phyloP scores from a whole-genome alignment of 2,888 invertebrate species.

The Epistrophe eligans region DNA sequence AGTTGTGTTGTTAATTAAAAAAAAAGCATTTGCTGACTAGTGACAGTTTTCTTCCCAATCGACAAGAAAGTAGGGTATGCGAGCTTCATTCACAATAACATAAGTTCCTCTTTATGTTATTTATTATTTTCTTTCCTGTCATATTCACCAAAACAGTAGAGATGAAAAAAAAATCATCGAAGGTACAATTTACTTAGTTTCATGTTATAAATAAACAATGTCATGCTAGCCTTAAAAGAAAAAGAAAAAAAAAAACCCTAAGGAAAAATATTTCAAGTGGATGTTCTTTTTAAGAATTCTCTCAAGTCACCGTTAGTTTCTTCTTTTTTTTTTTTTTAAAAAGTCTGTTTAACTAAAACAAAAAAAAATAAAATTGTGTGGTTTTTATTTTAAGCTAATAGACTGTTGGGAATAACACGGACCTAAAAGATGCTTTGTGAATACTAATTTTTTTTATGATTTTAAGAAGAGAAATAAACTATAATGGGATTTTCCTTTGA shows the following conservation, averaged over 20 bases:
- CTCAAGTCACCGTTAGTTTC: slow-evolving; percentile 30
- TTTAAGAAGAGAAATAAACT: neutral
- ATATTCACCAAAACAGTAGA: neutral
- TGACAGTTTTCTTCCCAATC: neutral
- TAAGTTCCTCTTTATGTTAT: neutral
- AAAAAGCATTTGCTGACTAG: too few relatives aligned
- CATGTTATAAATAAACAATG: slow-evolving; percentile 64
- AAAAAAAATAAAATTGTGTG: neutral
- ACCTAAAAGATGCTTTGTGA: slow-evolving; percentile 29
- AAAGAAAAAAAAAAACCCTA: neutral
- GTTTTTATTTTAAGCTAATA: slow-evolving; percentile 39
- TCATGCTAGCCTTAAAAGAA: slow-evolving; percentile 22
- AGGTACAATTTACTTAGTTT: slow-evolving; percentile 47
- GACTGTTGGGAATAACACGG: slow-evolving; percentile 28
- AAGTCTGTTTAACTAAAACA: neutral
- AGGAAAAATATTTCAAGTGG: slow-evolving; percentile 18
- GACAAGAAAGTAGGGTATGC: neutral
- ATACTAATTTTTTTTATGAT: slow-evolving; percentile 56
- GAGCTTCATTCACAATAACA: neutral
- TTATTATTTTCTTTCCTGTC: neutral
- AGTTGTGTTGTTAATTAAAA: too few relatives aligned
- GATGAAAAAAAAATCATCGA: slow-evolving; percentile 4
- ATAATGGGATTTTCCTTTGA: slow-evolving; percentile 9
- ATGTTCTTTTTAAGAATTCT: slow-evolving; percentile 36
- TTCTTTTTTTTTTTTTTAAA: too few relatives aligned